phyloP scores from a whole-genome alignment of 2,888 invertebrate genomes.

The Pyrrhosoma nymphula region DNA sequence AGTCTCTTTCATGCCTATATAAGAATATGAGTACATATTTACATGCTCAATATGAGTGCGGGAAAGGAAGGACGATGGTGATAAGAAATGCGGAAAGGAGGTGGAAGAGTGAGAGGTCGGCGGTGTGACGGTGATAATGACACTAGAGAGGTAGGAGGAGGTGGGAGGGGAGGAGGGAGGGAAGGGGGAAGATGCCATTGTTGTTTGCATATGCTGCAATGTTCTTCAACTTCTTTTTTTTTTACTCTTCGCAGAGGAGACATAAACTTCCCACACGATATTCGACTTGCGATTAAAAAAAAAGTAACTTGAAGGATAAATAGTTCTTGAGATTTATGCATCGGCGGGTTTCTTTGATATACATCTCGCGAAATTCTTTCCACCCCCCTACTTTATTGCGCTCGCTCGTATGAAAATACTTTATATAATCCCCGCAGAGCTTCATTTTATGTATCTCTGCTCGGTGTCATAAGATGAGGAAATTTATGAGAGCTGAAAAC shows the following conservation, averaged over 20 bases:
- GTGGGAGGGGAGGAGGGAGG: neutral
- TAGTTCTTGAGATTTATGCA: neutral
- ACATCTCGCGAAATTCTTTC: neutral
- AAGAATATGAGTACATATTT: no score
- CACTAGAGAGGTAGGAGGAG: neutral
- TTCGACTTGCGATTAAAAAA: neutral
- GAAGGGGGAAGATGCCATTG: neutral
- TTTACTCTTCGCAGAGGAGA: neutral
- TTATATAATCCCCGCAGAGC: neutral
- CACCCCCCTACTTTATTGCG: neutral
- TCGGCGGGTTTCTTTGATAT: neutral
- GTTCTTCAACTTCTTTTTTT: neutral
- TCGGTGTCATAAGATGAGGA: neutral
- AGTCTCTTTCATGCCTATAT: no score
- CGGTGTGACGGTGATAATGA: neutral
- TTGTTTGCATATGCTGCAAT: neutral
- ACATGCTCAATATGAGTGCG: no score
- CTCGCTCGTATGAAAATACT: neutral
- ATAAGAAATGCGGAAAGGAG: conserved; percentile 18
- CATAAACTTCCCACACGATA: neutral
- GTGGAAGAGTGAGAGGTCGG: neutral
- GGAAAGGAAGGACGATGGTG: neutral
- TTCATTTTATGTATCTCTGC: conserved; percentile 1
- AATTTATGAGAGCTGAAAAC: neutral
- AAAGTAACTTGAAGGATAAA: neutral